A percentile compares a stretch with the other conserved stretches of the same genome.
Evolutionary conservation across 2,113 vertebrate species (phyloP).

Genomic region (Tinamus guttatus): DNA sequence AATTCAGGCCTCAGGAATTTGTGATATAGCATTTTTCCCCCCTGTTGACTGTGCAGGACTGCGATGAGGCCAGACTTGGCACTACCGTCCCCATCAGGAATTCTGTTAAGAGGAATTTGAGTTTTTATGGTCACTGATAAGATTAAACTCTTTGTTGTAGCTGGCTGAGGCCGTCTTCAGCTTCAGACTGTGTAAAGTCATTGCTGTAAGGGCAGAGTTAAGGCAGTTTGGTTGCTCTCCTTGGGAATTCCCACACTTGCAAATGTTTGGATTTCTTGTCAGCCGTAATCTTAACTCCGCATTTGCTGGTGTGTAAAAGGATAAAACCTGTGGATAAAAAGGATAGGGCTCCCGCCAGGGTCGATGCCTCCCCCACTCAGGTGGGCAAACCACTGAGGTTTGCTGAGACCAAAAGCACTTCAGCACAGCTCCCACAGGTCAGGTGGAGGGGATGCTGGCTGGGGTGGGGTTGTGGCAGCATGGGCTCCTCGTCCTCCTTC

Average conservation of each 20-base stretch:
- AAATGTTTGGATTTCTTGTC: slow-evolving; percentile 62
- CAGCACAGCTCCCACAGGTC: neutral
- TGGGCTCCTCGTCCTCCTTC: neutral
- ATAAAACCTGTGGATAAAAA: neutral
- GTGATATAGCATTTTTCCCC: slow-evolving; percentile 23
- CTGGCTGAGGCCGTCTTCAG: neutral
- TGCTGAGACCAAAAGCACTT: neutral
- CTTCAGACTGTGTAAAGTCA: slow-evolving; percentile 22
- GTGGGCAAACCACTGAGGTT: neutral
- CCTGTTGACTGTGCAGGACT: slow-evolving; percentile 39
- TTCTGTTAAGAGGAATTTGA: slow-evolving; percentile 65
- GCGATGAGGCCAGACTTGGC: slow-evolving; percentile 57
- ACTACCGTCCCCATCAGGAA: slow-evolving; percentile 67
- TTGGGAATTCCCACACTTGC: slow-evolving; percentile 63
- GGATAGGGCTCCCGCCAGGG: neutral
- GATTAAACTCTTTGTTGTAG: slow-evolving; percentile 69
- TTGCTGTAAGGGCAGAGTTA: neutral
- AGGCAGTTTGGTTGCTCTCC: slow-evolving; percentile 44
- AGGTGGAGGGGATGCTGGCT: neutral
- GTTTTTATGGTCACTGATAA: slow-evolving; percentile 73
- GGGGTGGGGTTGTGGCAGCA: too few relatives aligned
- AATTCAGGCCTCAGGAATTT: slow-evolving; percentile 34
- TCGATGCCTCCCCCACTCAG: rapidly evolving
- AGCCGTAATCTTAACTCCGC: slow-evolving; percentile 33
- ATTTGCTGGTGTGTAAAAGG: neutral